Conservation (phyloP, 2,113 vertebrate species). For the Mellivora capensis region DNA sequence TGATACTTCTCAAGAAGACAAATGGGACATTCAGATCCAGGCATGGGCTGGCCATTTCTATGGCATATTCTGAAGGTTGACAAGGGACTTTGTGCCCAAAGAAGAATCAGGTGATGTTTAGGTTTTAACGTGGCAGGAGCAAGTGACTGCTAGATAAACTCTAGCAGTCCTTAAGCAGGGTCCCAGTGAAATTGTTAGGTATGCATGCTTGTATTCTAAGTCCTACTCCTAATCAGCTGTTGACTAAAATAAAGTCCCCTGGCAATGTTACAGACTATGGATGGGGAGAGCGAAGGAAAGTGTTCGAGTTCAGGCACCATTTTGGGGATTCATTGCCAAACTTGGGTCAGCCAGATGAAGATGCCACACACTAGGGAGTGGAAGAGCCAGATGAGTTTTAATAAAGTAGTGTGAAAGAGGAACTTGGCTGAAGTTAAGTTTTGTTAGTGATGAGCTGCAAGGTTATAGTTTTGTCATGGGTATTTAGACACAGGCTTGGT, state of each 20-base stretch:
- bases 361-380: not conserved
- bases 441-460: not conserved
- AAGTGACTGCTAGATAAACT: not conserved
- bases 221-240: not conserved
- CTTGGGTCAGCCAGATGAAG: not conserved
- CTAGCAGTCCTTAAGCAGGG: not conserved
- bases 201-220: not conserved
- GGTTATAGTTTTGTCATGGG: not conserved
- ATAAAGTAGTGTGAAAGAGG: not conserved
- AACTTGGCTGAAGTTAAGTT: not conserved
- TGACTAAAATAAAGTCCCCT: not conserved
- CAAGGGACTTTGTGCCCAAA: not conserved
- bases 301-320: not conserved
- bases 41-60: not conserved
- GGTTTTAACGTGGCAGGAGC: not conserved
- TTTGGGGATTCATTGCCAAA: too few species aligned
- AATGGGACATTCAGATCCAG: not conserved
- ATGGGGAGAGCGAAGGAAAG: not conserved
- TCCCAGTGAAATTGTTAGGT: not conserved
- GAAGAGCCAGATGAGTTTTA: not conserved
- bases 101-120: not conserved
- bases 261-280: not conserved
- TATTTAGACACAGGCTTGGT: not conserved
- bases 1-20: not conserved
- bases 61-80: not conserved